Percentiles rank a stretch among this genome's conserved stretches.
Conservation (phyloP, 2,888 invertebrate genomes). For the Elmis aenea region DNA sequence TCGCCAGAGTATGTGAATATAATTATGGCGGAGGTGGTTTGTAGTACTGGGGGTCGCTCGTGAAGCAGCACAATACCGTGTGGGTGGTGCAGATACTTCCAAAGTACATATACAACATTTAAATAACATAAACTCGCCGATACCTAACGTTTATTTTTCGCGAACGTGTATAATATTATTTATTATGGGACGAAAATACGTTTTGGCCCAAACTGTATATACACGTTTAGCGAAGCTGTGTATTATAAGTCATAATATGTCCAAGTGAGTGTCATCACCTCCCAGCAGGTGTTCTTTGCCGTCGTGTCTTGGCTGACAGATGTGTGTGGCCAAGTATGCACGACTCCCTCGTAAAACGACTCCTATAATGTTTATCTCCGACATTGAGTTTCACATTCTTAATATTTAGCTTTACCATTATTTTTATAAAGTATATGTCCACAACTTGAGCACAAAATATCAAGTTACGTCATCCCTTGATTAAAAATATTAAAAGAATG, state of each 20-base stretch:
- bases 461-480: too few relatives aligned
- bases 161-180: too few relatives aligned
- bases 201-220: too few relatives aligned
- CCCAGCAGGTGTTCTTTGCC: constrained; percentile 37
- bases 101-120: constrained; percentile 13
- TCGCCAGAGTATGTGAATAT: constrained; percentile 26
- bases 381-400: too few relatives aligned
- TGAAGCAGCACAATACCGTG: constrained; percentile 26
- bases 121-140: constrained; percentile 12
- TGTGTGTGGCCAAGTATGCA: constrained; percentile 36
- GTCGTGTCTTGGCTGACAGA: constrained; percentile 36
- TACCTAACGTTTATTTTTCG: too few relatives aligned
- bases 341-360: constrained; percentile 28
- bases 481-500: too few relatives aligned
- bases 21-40: constrained; percentile 28
- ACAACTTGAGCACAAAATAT: too few relatives aligned
- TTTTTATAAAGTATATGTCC: too few relatives aligned
- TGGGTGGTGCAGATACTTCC: constrained; percentile 25
- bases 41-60: constrained; percentile 20
- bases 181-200: too few relatives aligned
- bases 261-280: constrained; percentile 37
- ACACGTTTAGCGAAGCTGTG: too few relatives aligned
- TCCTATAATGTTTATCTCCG: too few relatives aligned
- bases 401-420: too few relatives aligned
- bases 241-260: constrained; percentile 1